Evolutionary conservation across 2,888 invertebrate genomes (phyloP).

Genomic region (Drosophila paramelanica): DNA sequence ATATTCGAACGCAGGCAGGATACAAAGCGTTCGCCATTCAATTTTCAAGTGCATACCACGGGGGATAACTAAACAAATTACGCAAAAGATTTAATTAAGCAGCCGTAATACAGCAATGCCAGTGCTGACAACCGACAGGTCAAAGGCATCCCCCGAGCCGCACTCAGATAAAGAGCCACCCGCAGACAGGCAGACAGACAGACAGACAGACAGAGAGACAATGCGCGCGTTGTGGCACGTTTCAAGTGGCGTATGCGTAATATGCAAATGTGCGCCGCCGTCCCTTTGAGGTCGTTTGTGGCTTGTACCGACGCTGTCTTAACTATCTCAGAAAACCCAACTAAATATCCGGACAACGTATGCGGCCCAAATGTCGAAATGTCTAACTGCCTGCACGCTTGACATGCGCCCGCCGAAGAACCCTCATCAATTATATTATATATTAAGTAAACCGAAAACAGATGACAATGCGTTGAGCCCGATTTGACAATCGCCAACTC

Average conservation of each 20-base stretch:
- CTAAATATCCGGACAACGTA: conserved; percentile 17
- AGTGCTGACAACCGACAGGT: conserved; percentile 24
- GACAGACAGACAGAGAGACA: not conserved
- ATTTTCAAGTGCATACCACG: conserved; percentile 70
- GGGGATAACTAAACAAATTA: conserved; percentile 77
- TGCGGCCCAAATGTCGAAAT: conserved; percentile 13
- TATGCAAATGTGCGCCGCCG: conserved; percentile 68
- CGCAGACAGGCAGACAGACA: too few species aligned
- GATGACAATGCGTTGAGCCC: conserved; percentile 27
- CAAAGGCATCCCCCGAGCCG: conserved; percentile 24
- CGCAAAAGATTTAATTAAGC: conserved; percentile 78
- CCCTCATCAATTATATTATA: conserved; percentile 49
- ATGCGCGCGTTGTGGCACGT: conserved; percentile 48
- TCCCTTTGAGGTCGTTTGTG: conserved; percentile 20
- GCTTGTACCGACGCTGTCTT: conserved; percentile 1
- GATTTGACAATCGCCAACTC: conserved; percentile 48
- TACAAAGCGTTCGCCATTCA: conserved; percentile 52
- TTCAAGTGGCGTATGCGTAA: conserved; percentile 72
- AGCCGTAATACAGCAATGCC: conserved; percentile 57
- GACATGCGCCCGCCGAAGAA: conserved; percentile 28
- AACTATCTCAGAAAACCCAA: conserved; percentile 5
- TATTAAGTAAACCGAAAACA: conserved; percentile 6
- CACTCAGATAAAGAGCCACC: conserved; percentile 11
- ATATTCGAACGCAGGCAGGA: conserved; percentile 4
- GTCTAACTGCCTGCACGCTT: conserved; percentile 16